Percentiles rank a stretch among this genome's conserved stretches.
These are phyloP conservation scores for Pollenia angustigena DNA, from an alignment of 2,888 invertebrate species.

Conservation along the genomic window DNA sequence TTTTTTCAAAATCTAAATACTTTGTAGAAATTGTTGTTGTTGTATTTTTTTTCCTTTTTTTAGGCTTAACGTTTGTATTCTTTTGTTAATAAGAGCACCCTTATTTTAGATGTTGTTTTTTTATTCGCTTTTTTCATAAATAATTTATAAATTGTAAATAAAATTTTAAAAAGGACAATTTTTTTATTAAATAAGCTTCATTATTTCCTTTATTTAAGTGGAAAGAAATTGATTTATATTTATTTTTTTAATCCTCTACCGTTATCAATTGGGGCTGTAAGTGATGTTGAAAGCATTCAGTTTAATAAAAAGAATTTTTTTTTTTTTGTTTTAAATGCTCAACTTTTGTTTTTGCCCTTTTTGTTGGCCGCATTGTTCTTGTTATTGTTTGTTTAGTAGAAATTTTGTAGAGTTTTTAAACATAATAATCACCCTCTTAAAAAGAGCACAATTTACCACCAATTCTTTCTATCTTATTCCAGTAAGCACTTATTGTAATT, in stretches of 20 bases:
- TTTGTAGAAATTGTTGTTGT: slow-evolving; percentile 29
- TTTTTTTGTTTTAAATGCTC: background rate
- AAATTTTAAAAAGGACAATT: background rate
- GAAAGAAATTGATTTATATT: slow-evolving; percentile 5
- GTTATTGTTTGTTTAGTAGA: slow-evolving; percentile 24
- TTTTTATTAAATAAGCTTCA: background rate
- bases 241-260: background rate
- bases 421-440: slow-evolving; percentile 12
- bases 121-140: slow-evolving; percentile 9
- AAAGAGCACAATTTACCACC: slow-evolving; percentile 42
- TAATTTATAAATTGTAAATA: slow-evolving; percentile 15
- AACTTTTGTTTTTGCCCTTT: background rate
- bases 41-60: slow-evolving; percentile 36
- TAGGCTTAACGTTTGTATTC: background rate
- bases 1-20: slow-evolving; percentile 56
- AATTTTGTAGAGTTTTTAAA: slow-evolving; percentile 2
- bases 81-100: slow-evolving; percentile 39
- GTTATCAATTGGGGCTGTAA: slow-evolving; percentile 21
- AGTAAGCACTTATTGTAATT: slow-evolving; percentile 17
- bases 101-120: slow-evolving; percentile 37
- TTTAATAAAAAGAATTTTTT: slow-evolving; percentile 11
- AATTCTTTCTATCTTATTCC: background rate
- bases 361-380: slow-evolving; percentile 2
- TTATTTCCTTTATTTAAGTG: slow-evolving; percentile 12
- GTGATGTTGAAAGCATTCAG: slow-evolving; percentile 6